These are phyloP conservation scores for Anthopleura xanthogrammica DNA, from an alignment of 92 coral and sea anemone species.

Conservation along the genomic window DNA sequence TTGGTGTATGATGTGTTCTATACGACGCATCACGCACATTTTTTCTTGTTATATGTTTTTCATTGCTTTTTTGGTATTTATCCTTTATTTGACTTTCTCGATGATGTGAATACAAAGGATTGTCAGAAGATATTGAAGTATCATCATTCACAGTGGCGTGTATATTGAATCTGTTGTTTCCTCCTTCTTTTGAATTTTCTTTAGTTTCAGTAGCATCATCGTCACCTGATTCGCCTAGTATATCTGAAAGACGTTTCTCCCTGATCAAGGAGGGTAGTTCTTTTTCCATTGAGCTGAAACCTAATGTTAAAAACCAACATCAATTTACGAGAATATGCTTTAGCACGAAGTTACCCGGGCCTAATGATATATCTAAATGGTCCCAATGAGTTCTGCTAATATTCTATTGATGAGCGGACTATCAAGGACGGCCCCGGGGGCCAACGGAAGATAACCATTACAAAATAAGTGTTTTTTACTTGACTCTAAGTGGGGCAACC, in stretches of 20 bases:
- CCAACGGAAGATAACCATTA: too few species aligned
- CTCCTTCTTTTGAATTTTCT: background rate
- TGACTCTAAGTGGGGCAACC: too few species aligned
- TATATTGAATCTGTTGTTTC: background rate
- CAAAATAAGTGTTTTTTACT: too few species aligned
- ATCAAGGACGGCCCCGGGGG: too few species aligned
- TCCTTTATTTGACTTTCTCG: background rate
- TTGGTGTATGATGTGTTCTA: background rate
- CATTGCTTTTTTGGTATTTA: too few species aligned
- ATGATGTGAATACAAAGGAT: background rate
- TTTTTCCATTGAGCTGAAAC: slow-evolving; percentile 17
- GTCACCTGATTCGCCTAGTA: slow-evolving; percentile 17
- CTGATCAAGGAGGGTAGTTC: slow-evolving; percentile 24
- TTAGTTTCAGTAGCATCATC: background rate
- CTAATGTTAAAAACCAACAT: background rate
- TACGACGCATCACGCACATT: background rate
- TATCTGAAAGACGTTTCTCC: slow-evolving; percentile 32
- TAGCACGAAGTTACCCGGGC: too few species aligned
- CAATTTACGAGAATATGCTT: background rate
- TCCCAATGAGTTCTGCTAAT: too few species aligned
- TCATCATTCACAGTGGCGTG: background rate
- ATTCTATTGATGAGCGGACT: too few species aligned
- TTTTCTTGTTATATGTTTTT: background rate
- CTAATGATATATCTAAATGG: too few species aligned
- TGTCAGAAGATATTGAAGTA: background rate